Conservation (phyloP, 2,888 invertebrate species). For the Dryadula phaetusa region DNA sequence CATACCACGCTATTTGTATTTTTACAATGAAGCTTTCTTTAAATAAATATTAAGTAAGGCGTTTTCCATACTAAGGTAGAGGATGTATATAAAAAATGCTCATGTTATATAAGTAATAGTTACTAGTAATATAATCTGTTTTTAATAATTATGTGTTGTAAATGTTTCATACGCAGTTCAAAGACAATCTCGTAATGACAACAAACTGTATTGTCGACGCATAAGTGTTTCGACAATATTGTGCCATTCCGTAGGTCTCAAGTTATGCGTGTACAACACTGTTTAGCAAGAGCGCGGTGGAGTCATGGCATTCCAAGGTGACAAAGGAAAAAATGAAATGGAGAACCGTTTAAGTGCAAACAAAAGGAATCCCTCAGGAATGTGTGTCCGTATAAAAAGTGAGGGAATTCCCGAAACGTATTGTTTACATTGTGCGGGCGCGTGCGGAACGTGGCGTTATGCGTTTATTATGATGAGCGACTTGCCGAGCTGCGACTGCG, state of each 20-base stretch:
- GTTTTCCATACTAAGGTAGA: neutral
- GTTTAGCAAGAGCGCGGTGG: conserved; percentile 62
- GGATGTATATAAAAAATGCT: neutral
- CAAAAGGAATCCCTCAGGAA: conserved; percentile 84
- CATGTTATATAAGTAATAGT: neutral
- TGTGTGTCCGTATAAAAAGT: conserved; percentile 77
- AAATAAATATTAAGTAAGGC: neutral
- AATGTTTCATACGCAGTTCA: neutral
- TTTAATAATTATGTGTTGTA: neutral
- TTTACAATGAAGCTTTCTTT: conserved; percentile 4
- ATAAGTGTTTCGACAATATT: neutral
- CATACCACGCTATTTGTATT: conserved; percentile 19
- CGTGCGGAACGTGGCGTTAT: conserved; percentile 65
- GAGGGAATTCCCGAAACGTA: conserved; percentile 81
- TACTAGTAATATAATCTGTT: neutral
- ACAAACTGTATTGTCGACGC: neutral
- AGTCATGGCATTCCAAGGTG: conserved; percentile 65
- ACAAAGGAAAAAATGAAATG: conserved; percentile 66
- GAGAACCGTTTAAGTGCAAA: conserved; percentile 72
- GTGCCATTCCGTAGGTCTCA: neutral
- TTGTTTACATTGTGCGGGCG: conserved; percentile 75
- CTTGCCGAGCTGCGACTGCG: conserved; percentile 51
- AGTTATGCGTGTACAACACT: conserved; percentile 50
- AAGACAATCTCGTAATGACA: neutral
- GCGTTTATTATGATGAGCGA: conserved; percentile 71